Evolutionary conservation across 2,113 vertebrate species (phyloP), one percentile per base, ranked within the genome.

Genomic region (Peromyscus leucopus): DNA sequence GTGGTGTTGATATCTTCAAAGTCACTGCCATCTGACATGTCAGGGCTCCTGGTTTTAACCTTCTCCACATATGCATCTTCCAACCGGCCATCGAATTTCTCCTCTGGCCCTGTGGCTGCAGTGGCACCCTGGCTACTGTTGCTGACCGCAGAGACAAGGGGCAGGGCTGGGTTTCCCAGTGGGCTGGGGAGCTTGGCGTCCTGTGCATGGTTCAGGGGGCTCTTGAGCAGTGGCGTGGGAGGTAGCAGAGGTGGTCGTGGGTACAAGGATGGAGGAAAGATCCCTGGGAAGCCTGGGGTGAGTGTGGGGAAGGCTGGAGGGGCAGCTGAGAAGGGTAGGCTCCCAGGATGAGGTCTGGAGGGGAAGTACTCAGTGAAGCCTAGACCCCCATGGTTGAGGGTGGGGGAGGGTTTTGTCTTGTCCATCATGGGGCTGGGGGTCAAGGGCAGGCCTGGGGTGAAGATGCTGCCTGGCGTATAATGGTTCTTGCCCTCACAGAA

Each of bases 401-500:
- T 98, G 74, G 99, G 97, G 79, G 99, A 98, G 55, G 99, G 99
- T 96, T 99, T 99, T 39, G 99, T 98, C 98, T 99, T 99, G 98
- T 99, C 99, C 99, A 99, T 98, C 98, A 99, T 98, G 91, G 99
- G 99, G 90, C 99, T 99, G 94, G 99, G 99, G 75, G 99, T 99
- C 96, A 99, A 98, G 94, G 99, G 99, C n/a, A 99, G 99, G 96
- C 99, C 99, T 0, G 99, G 98, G 17, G 99, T 99, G 48, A 99
- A 99, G 98, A 99, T 98, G 69, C 99, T 98, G 0, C 99, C 99
- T 0, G 99, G 99, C 92, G 98, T 98, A 89, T 99, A 99, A 99
- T 99, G 99, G 99, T 99, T 99, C 98, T 99, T 99, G 98, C 99
- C 99, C 99, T 99, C 99, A 91, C 99, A 99, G 99, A 99, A 99